Evolutionary conservation across 2,113 vertebrate species (phyloP), one percentile per base, ranked within the genome.

Genomic region (Seriola rivoliana): DNA sequence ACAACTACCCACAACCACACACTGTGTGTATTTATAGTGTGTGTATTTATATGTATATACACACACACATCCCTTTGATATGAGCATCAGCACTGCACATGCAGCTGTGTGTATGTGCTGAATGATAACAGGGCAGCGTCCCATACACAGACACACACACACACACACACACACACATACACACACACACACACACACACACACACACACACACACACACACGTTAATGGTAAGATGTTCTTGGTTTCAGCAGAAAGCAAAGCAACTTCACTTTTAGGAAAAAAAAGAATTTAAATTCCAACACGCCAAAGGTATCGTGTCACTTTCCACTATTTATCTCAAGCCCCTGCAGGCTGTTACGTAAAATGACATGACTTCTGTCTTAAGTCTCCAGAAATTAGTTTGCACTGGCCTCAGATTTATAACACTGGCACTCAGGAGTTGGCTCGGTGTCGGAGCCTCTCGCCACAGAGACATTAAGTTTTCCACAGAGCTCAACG

Each of bases 401-500:
- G 38, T 52, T 6, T 23, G 54, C 34, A 34, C 59, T 3, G 58
- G 80, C 64, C 74, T 36, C 83, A 80, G 46, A 50, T 71, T 82
- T 73, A 75, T 42, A 79, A 63, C 70, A 13, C n/a, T 34, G 71
- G 59, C 73, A 70, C 29, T 76, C 48, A 0, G 6, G 46, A 71
- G 34, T 55, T 55, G 71, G 76, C 32, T 40, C 38, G 71, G 59
- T 0, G 4, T 7, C 44, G 71, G 55, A 76, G 70, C 60, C 52
- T 77, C 72, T 59, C 3, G 6, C 80, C 68, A n/a, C 46, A 55
- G 23, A 81, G 63, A 85, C 38, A 32, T 73, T 63, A 44, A 2
- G 58, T 82, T 85, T 81, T 84, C 82, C 88, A 81, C 40, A 62
- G 11, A 78, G 8, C 65, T 78, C 71, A 52, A 64, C 3, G 21